A percentile compares a stretch with the other conserved stretches of the same genome.
Conservation (phyloP, 2,113 vertebrate species). For the Onychostruthus taczanowskii region DNA sequence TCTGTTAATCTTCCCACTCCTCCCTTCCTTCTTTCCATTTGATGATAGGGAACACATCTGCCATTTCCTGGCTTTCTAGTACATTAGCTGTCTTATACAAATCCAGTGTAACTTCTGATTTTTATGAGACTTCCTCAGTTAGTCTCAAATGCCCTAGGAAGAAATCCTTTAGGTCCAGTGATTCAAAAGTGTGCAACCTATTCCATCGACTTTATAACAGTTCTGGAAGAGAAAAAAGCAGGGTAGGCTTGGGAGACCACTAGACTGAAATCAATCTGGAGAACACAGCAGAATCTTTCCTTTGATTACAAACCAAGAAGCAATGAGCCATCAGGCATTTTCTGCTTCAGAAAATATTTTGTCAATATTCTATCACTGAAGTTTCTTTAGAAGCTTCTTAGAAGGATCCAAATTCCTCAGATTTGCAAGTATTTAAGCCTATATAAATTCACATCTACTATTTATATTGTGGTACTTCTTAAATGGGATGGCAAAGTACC, state of each 20-base stretch:
- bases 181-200: background rate
- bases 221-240: background rate
- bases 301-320: background rate
- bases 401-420: background rate
- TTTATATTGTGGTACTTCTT: background rate
- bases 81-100: background rate
- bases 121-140: background rate
- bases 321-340: background rate
- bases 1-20: background rate
- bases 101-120: background rate
- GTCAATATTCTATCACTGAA: background rate
- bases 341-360: background rate
- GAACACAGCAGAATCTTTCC: background rate
- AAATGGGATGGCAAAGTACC: background rate
- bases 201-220: background rate
- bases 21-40: background rate
- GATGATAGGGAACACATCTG: background rate
- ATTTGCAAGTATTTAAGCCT: background rate
- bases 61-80: background rate
- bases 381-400: background rate
- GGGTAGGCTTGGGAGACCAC: accelerated
- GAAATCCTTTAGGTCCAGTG: background rate
- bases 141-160: background rate
- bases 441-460: background rate
- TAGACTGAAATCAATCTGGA: background rate